A percentile compares a stretch with the other conserved stretches of the same genome.
Evolutionary conservation across 2,888 invertebrate species (phyloP).

Genomic region (Drosophila emarginata): DNA sequence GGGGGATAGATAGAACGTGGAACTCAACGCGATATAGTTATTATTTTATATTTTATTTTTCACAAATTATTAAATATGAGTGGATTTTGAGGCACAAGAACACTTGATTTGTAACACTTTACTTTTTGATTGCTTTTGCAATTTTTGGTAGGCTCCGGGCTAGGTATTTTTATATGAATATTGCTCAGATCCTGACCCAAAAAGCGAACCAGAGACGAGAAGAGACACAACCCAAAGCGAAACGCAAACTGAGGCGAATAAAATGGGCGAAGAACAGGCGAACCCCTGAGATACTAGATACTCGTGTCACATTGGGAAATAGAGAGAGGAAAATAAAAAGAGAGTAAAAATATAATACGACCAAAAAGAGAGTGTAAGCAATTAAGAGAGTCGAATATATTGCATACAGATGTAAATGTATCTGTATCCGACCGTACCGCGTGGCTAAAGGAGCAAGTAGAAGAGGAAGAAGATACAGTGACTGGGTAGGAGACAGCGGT

Average conservation of each 20-base stretch:
- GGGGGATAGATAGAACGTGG: neutral
- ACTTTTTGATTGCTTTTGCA: conserved; percentile 36
- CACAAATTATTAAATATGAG: neutral
- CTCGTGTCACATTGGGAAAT: neutral
- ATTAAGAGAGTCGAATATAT: conserved; percentile 1
- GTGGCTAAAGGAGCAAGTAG: conserved; percentile 30
- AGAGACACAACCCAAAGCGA: conserved; percentile 80
- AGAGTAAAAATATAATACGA: conserved; percentile 15
- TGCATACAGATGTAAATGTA: conserved; percentile 47
- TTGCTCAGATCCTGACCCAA: conserved; percentile 72
- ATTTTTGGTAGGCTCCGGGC: conserved; percentile 34
- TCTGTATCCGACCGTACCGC: conserved; percentile 55
- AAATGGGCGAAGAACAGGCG: conserved; percentile 67
- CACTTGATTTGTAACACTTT: conserved; percentile 29
- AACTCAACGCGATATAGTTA: conserved; percentile 24
- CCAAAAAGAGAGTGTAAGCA: conserved; percentile 11
- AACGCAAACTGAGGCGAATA: conserved; percentile 76
- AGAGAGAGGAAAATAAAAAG: conserved; percentile 13
- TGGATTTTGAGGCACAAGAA: neutral
- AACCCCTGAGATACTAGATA: conserved; percentile 55
- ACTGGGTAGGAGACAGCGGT: conserved; percentile 33
- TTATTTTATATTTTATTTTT: neutral
- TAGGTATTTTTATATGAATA: conserved; percentile 49
- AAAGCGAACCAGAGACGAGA: conserved; percentile 67
- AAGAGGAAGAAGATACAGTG: conserved; percentile 38